phyloP scores from a whole-genome alignment of 2,888 invertebrate species.

The Acleris cristana region DNA sequence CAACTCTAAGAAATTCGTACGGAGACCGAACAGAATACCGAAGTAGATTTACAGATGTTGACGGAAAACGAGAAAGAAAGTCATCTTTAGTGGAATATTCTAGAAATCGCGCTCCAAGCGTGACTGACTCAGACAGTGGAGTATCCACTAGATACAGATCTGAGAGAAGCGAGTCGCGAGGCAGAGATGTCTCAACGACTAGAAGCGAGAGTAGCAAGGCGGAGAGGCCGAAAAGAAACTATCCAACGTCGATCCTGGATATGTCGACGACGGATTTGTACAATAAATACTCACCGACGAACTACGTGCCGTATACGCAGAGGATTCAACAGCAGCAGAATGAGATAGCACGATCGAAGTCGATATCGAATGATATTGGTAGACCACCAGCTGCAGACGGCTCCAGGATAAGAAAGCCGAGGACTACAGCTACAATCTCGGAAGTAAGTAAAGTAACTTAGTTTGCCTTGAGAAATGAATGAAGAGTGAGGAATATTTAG shows the following conservation, averaged over 20 bases:
- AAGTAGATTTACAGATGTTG: conserved; percentile 68
- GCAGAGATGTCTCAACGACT: conserved; percentile 79
- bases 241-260: conserved; percentile 75
- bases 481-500: too few relatives aligned
- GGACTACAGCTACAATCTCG: conserved; percentile 68
- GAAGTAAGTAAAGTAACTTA: conserved; percentile 63
- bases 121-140: conserved; percentile 77
- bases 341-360: conserved; percentile 80
- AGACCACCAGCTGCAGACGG: conserved; percentile 70
- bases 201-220: conserved; percentile 82
- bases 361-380: conserved; percentile 84
- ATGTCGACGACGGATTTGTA: conserved; percentile 87
- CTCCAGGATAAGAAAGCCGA: conserved; percentile 62
- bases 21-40: conserved; percentile 71
- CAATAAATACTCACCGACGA: conserved; percentile 89
- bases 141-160: conserved; percentile 67
- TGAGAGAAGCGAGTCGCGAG: conserved; percentile 81
- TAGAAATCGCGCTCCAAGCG: conserved; percentile 70
- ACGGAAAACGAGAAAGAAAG: conserved; percentile 74
- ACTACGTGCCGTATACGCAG: conserved; percentile 86
- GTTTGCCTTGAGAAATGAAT: conserved; percentile 3
- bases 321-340: conserved; percentile 65
- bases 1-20: conserved; percentile 60
- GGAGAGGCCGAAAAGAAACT: conserved; percentile 62
- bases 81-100: conserved; percentile 69